A percentile compares a stretch with the other conserved stretches of the same genome.
These are phyloP conservation scores for Drosophila parvula DNA, from an alignment of 1,140 invertebrate genomes.

Conservation along the genomic window DNA sequence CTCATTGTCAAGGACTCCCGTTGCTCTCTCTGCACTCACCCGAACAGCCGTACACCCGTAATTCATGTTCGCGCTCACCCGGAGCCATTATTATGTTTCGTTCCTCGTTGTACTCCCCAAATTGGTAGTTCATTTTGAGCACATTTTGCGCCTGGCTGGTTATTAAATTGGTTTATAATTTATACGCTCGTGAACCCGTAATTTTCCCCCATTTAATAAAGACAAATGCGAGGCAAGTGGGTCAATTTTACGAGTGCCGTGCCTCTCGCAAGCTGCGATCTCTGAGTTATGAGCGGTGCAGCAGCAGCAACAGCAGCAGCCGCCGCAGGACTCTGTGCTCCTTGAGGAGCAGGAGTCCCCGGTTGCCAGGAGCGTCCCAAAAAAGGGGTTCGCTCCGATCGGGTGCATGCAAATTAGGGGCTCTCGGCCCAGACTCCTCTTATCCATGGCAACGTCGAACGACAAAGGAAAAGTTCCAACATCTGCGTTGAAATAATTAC, in stretches of 20 bases:
- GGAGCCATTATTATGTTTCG: conserved; percentile 66
- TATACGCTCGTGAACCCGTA: conserved; percentile 64
- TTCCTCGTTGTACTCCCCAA: conserved; percentile 53
- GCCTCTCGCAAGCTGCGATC: conserved; percentile 27
- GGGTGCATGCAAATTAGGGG: conserved; percentile 19
- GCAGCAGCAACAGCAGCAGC: not conserved
- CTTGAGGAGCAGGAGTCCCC: not conserved
- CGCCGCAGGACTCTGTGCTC: not conserved
- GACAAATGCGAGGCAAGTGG: conserved; percentile 75
- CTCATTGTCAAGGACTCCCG: conserved; percentile 48
- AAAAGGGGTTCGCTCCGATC: not conserved
- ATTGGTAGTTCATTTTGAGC: conserved; percentile 76
- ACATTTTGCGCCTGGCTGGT: conserved; percentile 67
- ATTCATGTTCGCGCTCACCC: conserved; percentile 69
- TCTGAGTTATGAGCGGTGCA: conserved; percentile 41
- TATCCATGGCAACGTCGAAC: conserved; percentile 24
- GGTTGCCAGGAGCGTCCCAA: not conserved
- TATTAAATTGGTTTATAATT: conserved; percentile 82
- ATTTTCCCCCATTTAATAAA: conserved; percentile 69
- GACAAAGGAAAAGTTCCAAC: conserved; percentile 51
- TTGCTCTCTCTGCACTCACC: not conserved
- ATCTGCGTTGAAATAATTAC: conserved; percentile 75
- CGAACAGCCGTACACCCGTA: not conserved
- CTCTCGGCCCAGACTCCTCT: not conserved
- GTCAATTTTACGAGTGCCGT: conserved; percentile 29